Evolutionary conservation across 2,797 vertebrate species (phyloP), one percentile per base, ranked within the genome.

Genomic region (Nyctalus aviator): DNA sequence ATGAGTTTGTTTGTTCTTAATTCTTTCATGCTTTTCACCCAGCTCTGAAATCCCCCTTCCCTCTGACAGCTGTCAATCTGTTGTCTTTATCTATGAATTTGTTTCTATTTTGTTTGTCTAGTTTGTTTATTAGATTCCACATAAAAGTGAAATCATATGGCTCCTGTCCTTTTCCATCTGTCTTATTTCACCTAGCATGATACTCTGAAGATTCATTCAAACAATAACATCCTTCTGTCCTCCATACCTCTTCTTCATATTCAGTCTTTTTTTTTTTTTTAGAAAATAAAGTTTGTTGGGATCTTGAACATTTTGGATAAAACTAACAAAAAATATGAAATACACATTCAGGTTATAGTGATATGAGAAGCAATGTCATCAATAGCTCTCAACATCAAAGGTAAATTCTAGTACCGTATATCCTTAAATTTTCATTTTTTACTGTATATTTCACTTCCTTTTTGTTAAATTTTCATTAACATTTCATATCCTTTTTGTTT

Each of bases 261-360:
- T 68, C 64, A 68, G 64, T 68, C 5, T 30, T 62, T 27, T 30
- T 62, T 30, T 59, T 62, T 2, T 62, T 62, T 94, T 97, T 92
- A 97, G 95, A 98, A 97, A 97, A 96, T 97, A 98, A 97, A 93
- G 84, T 96, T 98, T 97, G 95, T 97, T 97, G 95, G 96, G 97
- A 68, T 96, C 94, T 87, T 87, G 88, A 92, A 96, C 90, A 91
- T 69, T 93, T 41, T 87, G 94, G 95, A 90, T 90, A 93, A 97
- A 95, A 93, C 62, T 48, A 92, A 97, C 95, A 90, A 94, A 94
- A 95, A 95, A 76, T 95, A 84, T 78, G 9, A 88, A 86, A 85
- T 89, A 89, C 89, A 76, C 44, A 62, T 81, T 92, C 93, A 73
- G 94, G 68, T 32, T 0, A 1, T 41, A 88, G 84, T 82, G 86